Evolutionary conservation across 2,888 invertebrate genomes (phyloP).

Genomic region (Leptopilina drosophilae): DNA sequence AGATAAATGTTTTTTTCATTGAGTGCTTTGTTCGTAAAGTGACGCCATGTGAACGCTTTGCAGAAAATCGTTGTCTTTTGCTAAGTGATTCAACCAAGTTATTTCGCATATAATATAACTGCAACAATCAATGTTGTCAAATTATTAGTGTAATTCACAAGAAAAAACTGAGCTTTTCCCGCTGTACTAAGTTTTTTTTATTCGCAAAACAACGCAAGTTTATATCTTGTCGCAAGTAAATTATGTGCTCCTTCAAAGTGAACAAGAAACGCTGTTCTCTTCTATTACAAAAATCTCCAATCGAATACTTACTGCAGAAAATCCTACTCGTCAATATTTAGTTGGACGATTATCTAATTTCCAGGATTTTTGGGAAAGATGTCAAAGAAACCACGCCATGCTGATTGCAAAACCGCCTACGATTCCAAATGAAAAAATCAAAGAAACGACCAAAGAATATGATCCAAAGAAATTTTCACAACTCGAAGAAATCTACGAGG

Average conservation of each 20-base stretch:
- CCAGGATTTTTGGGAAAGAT: not conserved
- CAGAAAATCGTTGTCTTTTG: not conserved
- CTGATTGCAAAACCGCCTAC: not conserved
- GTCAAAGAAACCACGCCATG: not conserved
- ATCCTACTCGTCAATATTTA: not conserved
- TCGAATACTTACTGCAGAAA: not conserved
- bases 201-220: too few species aligned
- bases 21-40: not conserved
- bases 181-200: too few species aligned
- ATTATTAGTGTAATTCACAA: too few species aligned
- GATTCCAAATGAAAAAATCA: not conserved
- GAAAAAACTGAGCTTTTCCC: too few species aligned
- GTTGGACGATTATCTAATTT: conserved; percentile 1
- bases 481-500: conserved; percentile 20
- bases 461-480: not conserved
- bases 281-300: not conserved
- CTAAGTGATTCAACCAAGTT: not conserved
- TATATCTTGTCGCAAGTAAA: too few species aligned
- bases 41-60: too few species aligned
- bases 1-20: not conserved
- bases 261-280: not conserved
- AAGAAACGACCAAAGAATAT: not conserved
- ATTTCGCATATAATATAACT: not conserved
- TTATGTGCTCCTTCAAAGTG: not conserved
- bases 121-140: not conserved